Evolutionary conservation across 2,113 vertebrate species (phyloP).

Genomic region (Engystomops pustulosus): DNA sequence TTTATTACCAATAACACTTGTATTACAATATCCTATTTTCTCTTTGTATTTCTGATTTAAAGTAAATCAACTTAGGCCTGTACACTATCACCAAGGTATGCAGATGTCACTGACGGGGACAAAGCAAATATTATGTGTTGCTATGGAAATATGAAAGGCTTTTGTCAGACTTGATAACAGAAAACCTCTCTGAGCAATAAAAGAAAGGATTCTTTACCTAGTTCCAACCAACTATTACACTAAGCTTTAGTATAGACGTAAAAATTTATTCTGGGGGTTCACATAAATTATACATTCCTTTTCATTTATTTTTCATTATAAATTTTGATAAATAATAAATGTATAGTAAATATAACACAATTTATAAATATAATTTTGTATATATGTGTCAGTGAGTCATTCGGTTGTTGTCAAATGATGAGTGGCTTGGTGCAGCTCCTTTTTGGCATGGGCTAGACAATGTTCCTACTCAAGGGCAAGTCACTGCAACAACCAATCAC

Average conservation of each 20-base stretch:
- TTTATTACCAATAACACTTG: not conserved
- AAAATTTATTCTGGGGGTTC: too few species aligned
- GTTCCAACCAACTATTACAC: not conserved
- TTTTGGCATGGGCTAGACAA: too few species aligned
- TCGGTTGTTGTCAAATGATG: too few species aligned
- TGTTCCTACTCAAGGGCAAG: too few species aligned
- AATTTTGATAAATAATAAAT: too few species aligned
- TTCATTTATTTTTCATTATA: too few species aligned
- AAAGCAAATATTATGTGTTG: slow-evolving; percentile 49
- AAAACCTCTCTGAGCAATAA: not conserved
- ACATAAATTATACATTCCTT: too few species aligned
- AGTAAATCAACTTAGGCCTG: slow-evolving; percentile 23
- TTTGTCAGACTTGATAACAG: slow-evolving; percentile 7
- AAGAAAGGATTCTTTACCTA: not conserved
- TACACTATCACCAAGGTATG: slow-evolving; percentile 21
- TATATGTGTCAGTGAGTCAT: too few species aligned
- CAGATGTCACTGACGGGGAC: slow-evolving; percentile 32
- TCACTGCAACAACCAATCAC: too few species aligned
- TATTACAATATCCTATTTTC: slow-evolving; percentile 25
- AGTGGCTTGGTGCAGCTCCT: too few species aligned
- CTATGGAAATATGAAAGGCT: slow-evolving; percentile 35
- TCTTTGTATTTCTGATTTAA: slow-evolving; percentile 26
- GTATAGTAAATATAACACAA: too few species aligned
- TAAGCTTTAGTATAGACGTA: not conserved
- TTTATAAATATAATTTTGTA: too few species aligned